A percentile compares a stretch with the other conserved stretches of the same genome.
phyloP scores from a whole-genome alignment of 2,888 invertebrate genomes.

The Eulithis prunata region DNA sequence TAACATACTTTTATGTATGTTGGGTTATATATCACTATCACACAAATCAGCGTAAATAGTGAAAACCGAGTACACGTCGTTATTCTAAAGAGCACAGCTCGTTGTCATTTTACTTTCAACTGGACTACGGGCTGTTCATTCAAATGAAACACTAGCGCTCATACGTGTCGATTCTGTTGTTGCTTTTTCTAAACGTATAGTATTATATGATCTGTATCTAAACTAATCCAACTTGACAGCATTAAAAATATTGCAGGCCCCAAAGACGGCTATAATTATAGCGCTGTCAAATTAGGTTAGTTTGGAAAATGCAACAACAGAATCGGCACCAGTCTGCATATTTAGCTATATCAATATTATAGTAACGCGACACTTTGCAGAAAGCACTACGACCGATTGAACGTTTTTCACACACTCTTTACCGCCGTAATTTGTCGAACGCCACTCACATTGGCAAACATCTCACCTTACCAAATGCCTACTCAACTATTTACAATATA shows the following conservation, averaged over 20 bases:
- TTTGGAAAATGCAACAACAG: too few species aligned
- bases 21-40: constrained; percentile 45
- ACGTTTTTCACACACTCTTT: not conserved
- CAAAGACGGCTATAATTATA: too few species aligned
- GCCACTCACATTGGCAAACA: constrained; percentile 7
- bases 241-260: too few species aligned
- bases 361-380: not conserved
- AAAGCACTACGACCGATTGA: not conserved
- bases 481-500: constrained; percentile 53
- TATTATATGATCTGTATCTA: too few species aligned
- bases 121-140: not conserved
- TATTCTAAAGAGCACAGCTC: constrained; percentile 57
- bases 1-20: constrained; percentile 42
- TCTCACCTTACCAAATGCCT: constrained; percentile 28
- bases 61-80: constrained; percentile 49
- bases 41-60: constrained; percentile 46
- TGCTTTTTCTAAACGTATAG: too few species aligned
- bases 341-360: not conserved
- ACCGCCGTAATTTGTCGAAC: not conserved
- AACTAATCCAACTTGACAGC: too few species aligned
- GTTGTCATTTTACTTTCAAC: constrained; percentile 25
- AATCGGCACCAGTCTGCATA: not conserved
- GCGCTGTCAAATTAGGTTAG: too few species aligned
- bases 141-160: not conserved
- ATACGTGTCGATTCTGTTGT: not conserved